Evolutionary conservation across 2,888 invertebrate genomes (phyloP), one percentile per base, ranked within the genome.

Genomic region (Phortica okadai): DNA sequence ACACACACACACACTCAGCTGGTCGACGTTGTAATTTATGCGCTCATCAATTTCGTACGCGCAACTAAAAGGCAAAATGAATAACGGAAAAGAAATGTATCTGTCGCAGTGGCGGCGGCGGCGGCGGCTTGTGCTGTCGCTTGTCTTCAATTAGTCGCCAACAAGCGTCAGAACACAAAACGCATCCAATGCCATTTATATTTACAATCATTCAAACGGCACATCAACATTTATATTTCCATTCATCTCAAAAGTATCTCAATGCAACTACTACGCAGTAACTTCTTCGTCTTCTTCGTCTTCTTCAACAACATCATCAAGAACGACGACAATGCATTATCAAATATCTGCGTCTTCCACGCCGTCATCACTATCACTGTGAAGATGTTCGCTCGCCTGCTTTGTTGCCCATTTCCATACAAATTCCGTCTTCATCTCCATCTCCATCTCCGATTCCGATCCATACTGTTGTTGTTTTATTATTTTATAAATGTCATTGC

Each of bases 141-240:
- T 83, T 79, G 87, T 83, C 79, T 87, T 84, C 86, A 85, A 85
- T 85, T 85, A 85, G 85, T 85, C 82, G 86, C 74, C 62, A 73
- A 45, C 42, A 66, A 14, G n/a, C 42, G n/a, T 7, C 5, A 7
- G 16, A 41, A 67, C 16, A 44, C 67, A 67, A 42, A 42, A 42
- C 14, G n/a, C 42, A 67, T 67, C 8, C 44, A 67, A 16, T n/a
- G 16, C 6, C n/a, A 42, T 44, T 42, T 67, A 42, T n/a, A 42
- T 67, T 6, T 25, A 62, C n/a, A 56, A 16, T 56, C 56, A 56
- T n/a, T 56, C 56, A 56, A 16, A 33, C 56, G 14, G 16, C 10
- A 10, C 16, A 56, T 56, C 56, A n/a, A 56, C 56, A n/a, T 8
- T 14, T 21, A 59, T 59, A 14, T 16, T 6, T 16, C 16, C 59